Evolutionary conservation across 2,888 invertebrate genomes (phyloP), one percentile per base, ranked within the genome.

Genomic region (Uropetala carovei): DNA sequence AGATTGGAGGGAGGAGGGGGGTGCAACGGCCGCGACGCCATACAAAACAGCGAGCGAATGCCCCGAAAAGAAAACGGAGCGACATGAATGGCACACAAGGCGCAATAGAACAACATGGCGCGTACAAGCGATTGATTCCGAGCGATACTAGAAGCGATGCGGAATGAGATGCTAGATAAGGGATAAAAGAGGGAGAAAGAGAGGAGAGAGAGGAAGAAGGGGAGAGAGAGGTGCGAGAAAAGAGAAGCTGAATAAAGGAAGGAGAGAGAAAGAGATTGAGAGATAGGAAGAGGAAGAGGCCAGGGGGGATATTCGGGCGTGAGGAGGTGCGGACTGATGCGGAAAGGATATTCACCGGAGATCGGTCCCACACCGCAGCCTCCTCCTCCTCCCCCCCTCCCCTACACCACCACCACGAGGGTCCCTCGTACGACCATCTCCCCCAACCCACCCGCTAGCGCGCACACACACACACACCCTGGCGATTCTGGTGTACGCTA

Each of bases 401-500:
- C 43, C 83, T 58, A 27, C 86, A n/a, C 86, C 27, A 13, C 82
- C 11, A 27, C 27, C 82, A 43, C 43, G 43, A 43, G 43, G 43
- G 43, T 1, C 43, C 43, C 43, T 43, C 43, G 43, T 5, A 43
- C 43, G 43, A 43, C 1, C 43, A 43, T 43, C 43, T 14, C 27
- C 56, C 83, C 83, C 83, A 43, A 8, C 16, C 18, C 83, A 18
- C 16, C 56, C 56, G 56, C 83, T 43, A 83, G 14, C 82, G 1
- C 56, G 9, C 18, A 27, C 43, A 10, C 56, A 16, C 18, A 27
- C 43, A 5, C 83, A 13, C 83, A 43, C 83, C 57, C 11, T 11
- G 83, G 57, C 18, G 89, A 89, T 43, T 89, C 30, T 18, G 64
- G 89, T 89, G 89, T 68, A 89, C 89, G 89, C 89, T 68, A 56